phyloP scores from a whole-genome alignment of 2,888 invertebrate species.

The Apocheima hispidaria region DNA sequence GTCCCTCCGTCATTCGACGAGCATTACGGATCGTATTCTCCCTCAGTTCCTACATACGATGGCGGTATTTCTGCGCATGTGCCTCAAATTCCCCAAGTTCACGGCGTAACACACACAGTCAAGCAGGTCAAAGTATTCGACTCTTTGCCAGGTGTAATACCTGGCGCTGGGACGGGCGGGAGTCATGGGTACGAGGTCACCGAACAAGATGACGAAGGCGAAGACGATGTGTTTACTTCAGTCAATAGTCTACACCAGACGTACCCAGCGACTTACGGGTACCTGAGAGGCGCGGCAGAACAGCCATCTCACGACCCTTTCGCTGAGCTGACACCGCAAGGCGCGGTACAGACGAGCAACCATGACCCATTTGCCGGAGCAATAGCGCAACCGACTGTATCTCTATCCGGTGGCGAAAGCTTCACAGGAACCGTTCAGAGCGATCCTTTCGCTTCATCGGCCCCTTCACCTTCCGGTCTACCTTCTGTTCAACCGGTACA shows the following conservation, averaged over 20 bases:
- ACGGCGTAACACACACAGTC: conserved; percentile 69
- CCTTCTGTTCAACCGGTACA: conserved; percentile 55
- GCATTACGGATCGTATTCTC: conserved; percentile 61
- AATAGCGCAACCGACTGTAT: conserved; percentile 58
- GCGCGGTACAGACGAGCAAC: conserved; percentile 53
- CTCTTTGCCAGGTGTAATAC: conserved; percentile 67
- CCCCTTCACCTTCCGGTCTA: conserved; percentile 51
- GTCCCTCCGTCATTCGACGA: conserved; percentile 61
- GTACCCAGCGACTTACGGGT: conserved; percentile 69
- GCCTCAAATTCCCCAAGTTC: conserved; percentile 57
- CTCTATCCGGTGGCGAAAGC: conserved; percentile 56
- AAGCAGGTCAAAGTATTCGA: conserved; percentile 79
- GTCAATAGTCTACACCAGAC: conserved; percentile 68
- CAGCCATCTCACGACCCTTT: conserved; percentile 62
- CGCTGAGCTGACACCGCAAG: conserved; percentile 59
- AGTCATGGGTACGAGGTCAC: conserved; percentile 76
- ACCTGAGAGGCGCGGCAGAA: conserved; percentile 63
- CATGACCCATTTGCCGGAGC: conserved; percentile 62
- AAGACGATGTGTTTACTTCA: conserved; percentile 70
- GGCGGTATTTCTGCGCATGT: conserved; percentile 43
- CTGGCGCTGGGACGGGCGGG: conserved; percentile 49
- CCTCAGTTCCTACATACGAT: conserved; percentile 60
- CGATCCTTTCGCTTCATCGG: conserved; percentile 57
- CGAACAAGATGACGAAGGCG: conserved; percentile 72
- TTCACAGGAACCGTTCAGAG: conserved; percentile 59